These are phyloP conservation scores for Arenaria interpres DNA, from an alignment of 2,113 vertebrate species.

Conservation along the genomic window DNA sequence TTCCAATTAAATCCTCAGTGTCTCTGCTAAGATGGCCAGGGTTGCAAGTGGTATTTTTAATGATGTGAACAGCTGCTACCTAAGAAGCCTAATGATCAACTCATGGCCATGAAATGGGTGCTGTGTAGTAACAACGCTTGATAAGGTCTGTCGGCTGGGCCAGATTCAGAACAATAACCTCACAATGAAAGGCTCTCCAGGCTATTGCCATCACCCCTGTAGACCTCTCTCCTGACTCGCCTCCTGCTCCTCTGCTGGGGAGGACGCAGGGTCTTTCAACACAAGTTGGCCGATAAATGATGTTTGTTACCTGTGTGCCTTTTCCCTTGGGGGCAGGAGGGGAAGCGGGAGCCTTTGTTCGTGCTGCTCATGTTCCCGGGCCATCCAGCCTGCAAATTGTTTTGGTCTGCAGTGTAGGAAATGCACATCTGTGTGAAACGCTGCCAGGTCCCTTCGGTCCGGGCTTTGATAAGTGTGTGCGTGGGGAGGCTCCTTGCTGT, in stretches of 20 bases:
- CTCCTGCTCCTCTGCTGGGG: fast-evolving
- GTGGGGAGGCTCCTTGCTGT: background rate
- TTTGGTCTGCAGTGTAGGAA: background rate
- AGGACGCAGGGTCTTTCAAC: background rate
- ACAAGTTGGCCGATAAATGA: background rate
- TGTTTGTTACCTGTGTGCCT: background rate
- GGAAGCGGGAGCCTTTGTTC: background rate
- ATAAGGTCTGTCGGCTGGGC: background rate
- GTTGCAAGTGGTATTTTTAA: background rate
- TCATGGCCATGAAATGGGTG: background rate
- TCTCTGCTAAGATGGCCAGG: background rate
- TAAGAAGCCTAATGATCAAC: background rate
- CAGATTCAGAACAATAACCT: background rate
- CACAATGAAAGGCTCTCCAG: background rate
- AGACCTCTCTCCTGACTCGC: background rate
- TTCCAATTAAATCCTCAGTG: background rate
- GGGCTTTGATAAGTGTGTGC: background rate
- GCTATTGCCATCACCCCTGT: background rate
- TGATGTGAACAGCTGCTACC: background rate
- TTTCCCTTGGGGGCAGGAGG: background rate
- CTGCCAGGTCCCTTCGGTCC: background rate
- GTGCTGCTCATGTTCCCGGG: background rate
- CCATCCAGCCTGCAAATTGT: background rate
- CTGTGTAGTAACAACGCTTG: background rate
- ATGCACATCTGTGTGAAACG: background rate